Evolutionary conservation across 53 echinoderm and acorn worm species (phyloP), one percentile per base, ranked within the genome.

Genomic region (Echinarachnius parma): DNA sequence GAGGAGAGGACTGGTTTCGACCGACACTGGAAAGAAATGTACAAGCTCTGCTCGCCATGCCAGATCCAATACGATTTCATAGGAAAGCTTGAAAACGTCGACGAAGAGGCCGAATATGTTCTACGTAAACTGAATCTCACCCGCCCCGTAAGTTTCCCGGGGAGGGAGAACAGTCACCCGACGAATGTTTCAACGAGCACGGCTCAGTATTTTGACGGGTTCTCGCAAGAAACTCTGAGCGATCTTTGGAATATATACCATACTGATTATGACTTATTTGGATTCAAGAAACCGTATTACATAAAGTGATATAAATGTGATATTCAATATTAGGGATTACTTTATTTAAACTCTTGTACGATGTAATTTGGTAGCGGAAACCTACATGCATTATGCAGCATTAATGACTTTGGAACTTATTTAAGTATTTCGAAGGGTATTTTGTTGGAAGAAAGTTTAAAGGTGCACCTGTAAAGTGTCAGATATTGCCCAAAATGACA

Each of bases 1-100:
- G 16, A 33, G 15, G 80, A 86, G 49, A 30, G 75, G 14, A 22
- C 58, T 9, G 49, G 66, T 3, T 86, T 86, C 37, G 80, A 86
- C 36, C 58, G 75, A 8, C 86, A 86, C 33, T 88, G 88, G 88
- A 83, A 83, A 45, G 83, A 88, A 61, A 88, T 83, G 83, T 80
- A 80, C 58, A 83, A 83, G 35, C 31, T 88, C 25, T 88, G 88
- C 36, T 83, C 80, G 29, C 88, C 88, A 2, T 88, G 88, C 34
- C 74, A 61, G 28, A 76, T 88, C n/a, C 59, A 52, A 8, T 88
- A 84, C 53, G 84, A 89, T 36, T 80, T 54, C 39, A 62, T 89
- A 19, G 84, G 84, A 10, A 80, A 89, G 61, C 28, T 88, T 27
- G 88, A 88, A 54, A 76, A 79, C 16, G 60, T 83, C 7, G 69